Evolutionary conservation across 2,888 invertebrate species (phyloP), one percentile per base, ranked within the genome.

Genomic region (Aphidius colemani): DNA sequence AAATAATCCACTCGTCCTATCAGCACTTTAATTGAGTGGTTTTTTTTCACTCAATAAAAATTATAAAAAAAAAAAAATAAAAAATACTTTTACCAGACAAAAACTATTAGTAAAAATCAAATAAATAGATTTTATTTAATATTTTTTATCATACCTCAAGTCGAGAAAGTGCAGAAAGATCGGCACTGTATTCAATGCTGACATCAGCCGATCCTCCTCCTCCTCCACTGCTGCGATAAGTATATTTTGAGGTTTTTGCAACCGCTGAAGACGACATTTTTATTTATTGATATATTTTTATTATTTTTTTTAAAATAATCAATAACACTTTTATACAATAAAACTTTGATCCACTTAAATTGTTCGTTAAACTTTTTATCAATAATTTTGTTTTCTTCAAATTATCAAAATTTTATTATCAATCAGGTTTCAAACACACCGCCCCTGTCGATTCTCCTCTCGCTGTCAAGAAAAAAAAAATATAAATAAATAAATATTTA

Each of bases 131-230:
- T n/a, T 10, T 8, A 7, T 18, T 9, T 56, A 61, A 46, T 45
- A 59, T 59, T 57, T 53, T 30, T 57, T 55, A 58, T 72, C 87
- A 88, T 92, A 96, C 95, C 94, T 96, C 95, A 86, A 96, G 91
- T 85, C 95, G 92, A 86, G 94, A 91, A 85, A 96, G 90, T 85
- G 94, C 93, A 86, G 93, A 94, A 86, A 95, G 88, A 87, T 96
- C 95, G 86, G 93, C 89, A 86, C 91, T 91, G 87, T 95, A 96
- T 88, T 95, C 95, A 87, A 96, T 94, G 89, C 91, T 94, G 84
- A 95, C 93, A 87, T 95, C 94, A 85, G 93, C 91, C 72, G 83
- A 82, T 68, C 86, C 87, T 79, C 86, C 88, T 84, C 89, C 90
- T 82, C 89, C 90, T 81, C 92, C 93, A 83, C 90, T 88, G 83